Evolutionary conservation across 2,113 vertebrate genomes (phyloP).

Genomic region (Panurus biarmicus): DNA sequence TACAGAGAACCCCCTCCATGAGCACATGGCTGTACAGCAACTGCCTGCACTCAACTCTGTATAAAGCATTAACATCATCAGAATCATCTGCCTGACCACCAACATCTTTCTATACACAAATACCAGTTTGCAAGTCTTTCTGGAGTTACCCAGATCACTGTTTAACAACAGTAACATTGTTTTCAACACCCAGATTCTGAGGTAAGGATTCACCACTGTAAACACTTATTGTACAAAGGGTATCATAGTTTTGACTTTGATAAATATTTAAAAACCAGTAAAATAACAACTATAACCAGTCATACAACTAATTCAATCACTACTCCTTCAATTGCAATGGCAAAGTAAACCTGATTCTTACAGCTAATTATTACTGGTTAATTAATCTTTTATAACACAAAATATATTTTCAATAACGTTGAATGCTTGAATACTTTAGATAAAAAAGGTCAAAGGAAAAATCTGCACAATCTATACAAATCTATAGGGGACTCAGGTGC

Average conservation of each 20-base stretch:
- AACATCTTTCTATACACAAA: accelerated
- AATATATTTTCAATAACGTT: neutral
- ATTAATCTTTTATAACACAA: neutral
- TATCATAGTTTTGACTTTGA: neutral
- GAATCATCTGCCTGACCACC: neutral
- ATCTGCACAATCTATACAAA: neutral
- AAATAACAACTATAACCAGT: neutral
- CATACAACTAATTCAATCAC: neutral
- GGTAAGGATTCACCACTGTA: neutral
- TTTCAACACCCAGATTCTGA: neutral
- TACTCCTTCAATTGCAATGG: neutral
- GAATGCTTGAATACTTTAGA: neutral
- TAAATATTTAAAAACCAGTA: neutral
- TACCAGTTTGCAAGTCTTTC: neutral
- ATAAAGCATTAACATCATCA: neutral
- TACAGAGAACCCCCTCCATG: neutral
- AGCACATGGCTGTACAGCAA: neutral
- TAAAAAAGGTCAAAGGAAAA: neutral
- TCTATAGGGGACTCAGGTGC: neutral
- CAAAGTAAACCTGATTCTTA: neutral
- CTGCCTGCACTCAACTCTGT: neutral
- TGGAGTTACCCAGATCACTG: neutral
- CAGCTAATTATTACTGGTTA: neutral
- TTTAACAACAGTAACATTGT: neutral
- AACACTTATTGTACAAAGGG: neutral